Percentiles rank a stretch among this genome's conserved stretches.
Evolutionary conservation across 2,113 vertebrate genomes (phyloP).

Genomic region (Zosterops pallidus): DNA sequence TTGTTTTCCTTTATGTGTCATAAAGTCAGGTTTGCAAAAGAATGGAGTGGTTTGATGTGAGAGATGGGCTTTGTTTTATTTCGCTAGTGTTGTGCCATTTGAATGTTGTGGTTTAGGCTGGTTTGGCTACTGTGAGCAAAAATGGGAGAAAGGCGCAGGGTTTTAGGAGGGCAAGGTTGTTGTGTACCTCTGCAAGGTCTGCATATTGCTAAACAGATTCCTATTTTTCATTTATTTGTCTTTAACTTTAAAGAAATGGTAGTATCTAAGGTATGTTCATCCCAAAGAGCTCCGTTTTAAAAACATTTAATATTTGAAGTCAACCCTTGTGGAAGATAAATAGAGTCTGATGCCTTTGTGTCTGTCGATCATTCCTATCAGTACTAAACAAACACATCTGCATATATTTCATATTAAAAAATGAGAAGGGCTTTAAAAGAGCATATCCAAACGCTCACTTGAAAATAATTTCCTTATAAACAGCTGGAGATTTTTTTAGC

Average conservation of each 20-base stretch:
- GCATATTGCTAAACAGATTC: background rate
- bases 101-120: slow-evolving; percentile 52
- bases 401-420: background rate
- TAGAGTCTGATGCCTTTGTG: background rate
- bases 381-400: background rate
- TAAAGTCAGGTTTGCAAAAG: slow-evolving; percentile 63
- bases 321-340: background rate
- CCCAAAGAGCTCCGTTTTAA: background rate
- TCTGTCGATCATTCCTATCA: background rate
- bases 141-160: background rate
- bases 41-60: background rate
- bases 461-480: background rate
- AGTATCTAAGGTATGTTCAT: background rate
- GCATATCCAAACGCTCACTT: background rate
- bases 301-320: background rate
- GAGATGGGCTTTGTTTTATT: slow-evolving; percentile 67
- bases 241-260: background rate
- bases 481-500: slow-evolving; percentile 36
- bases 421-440: background rate
- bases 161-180: background rate
- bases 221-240: background rate
- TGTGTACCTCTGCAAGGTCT: background rate
- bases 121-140: slow-evolving; percentile 47
- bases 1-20: slow-evolving; percentile 67
- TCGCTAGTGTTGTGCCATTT: slow-evolving; percentile 29